Evolutionary conservation across 2,797 vertebrate species (phyloP).

Genomic region (Oceanodroma leucorhoa): DNA sequence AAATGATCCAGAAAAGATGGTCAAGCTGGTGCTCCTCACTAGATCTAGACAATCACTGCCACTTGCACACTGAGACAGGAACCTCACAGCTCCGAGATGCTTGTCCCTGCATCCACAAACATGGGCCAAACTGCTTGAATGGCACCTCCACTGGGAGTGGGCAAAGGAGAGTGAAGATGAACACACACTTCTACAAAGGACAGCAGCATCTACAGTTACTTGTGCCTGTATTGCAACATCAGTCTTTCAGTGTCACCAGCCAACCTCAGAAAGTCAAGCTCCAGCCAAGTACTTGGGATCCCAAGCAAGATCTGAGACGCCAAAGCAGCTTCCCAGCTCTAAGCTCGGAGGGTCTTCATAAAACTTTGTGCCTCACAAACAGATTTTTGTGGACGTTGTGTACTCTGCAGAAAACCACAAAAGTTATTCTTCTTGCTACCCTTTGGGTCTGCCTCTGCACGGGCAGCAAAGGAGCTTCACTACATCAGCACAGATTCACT

Average conservation of each 20-base stretch:
- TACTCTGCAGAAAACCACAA: background rate
- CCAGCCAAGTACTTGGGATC: background rate
- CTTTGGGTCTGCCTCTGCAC: background rate
- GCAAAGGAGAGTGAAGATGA: background rate
- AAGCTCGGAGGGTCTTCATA: background rate
- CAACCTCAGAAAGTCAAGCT: background rate
- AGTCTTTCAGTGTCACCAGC: background rate
- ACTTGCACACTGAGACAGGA: background rate
- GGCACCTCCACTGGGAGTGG: background rate
- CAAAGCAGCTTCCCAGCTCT: background rate
- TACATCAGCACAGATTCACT: background rate
- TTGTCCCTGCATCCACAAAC: background rate
- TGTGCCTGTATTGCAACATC: background rate
- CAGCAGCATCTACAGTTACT: background rate
- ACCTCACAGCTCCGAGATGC: background rate
- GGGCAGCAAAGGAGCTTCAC: background rate
- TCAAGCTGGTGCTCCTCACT: background rate
- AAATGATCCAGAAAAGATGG: background rate
- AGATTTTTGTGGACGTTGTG: background rate
- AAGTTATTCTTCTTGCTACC: background rate
- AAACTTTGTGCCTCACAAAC: background rate
- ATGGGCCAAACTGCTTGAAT: fast-evolving
- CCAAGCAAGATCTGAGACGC: background rate
- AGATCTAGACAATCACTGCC: background rate
- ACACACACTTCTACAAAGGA: background rate